Base-by-base conservation (phyloP, 2,797 vertebrate genomes). In the Hyperoplus lanceolatus region DNA sequence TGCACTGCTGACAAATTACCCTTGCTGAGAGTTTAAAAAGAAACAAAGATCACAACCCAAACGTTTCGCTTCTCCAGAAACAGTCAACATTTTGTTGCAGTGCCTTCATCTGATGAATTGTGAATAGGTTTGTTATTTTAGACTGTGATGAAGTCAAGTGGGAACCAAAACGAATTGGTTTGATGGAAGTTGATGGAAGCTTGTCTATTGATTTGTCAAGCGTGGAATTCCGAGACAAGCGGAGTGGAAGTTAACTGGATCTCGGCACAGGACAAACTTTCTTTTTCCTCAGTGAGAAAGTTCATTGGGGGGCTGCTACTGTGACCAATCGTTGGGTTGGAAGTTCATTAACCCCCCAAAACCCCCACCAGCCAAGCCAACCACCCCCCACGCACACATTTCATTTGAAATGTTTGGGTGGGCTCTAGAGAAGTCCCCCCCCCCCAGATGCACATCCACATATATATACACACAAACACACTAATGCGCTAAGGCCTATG, bases 241-340 rank as follows among this genome's bases (percentile, higher is more conserved):
- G 3, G 49, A 79, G 75, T 53, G 64, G 80, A 89, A 76, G 61
- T 83, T 55, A 80, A 73, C 70, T 45, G 70, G 51, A 62, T 81
- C 62, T 70, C n/a, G 54, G 43, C 43, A 42, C 54, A 60, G 61
- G 56, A 51, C 18, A 0, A 56, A 73, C 10, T 59, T 74, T 87
- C 65, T 76, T 70, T 60, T 54, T 58, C 63, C 51, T 65, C 59
- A 61, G 50, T 73, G 77, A 75, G 81, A 88, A 82, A 80, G 51
- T 85, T 90, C 80, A 83, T 85, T 6, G 76, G 74, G 74, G 53
- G 50, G 68, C 56, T 68, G 73, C 54, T 8, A 56, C 82, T 88
- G 90, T 91, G 91, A 90, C 88, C 69, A 85, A 86, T 87, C 13
- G 39, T 15, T 73, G 64, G 59, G 66, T 80, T 72, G 72, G 81